Conservation (phyloP, 2,888 invertebrate genomes). For the Hyles lineata region DNA sequence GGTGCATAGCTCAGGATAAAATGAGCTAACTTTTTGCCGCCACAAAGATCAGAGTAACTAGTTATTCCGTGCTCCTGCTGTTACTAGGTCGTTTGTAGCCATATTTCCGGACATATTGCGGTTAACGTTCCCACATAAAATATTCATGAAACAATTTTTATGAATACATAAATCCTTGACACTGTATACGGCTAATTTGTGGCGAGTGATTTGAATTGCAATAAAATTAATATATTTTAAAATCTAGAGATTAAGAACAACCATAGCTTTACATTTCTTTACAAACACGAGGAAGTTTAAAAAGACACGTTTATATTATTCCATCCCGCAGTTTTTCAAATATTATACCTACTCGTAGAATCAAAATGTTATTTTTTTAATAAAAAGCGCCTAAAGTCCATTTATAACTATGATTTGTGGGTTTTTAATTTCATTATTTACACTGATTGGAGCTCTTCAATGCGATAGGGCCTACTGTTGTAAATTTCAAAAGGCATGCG, state of each 20-base stretch:
- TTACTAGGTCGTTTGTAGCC: neutral
- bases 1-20: neutral
- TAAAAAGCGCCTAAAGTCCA: neutral
- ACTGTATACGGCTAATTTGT: neutral
- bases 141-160: neutral
- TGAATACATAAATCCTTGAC: neutral
- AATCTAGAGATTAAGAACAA: no score
- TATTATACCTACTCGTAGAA: no score
- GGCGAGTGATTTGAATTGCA: no score
- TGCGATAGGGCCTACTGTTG: neutral
- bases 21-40: slow-evolving; percentile 18
- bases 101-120: slow-evolving; percentile 19
- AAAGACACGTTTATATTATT: no score
- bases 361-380: neutral
- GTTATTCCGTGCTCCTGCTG: slow-evolving; percentile 1
- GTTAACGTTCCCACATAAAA: slow-evolving; percentile 11
- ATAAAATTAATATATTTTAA: no score
- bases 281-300: no score
- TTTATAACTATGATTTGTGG: neutral
- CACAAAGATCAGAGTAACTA: slow-evolving; percentile 10
- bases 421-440: slow-evolving; percentile 14
- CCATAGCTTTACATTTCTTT: no score
- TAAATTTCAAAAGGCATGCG: slow-evolving; percentile 24
- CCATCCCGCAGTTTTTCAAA: no score
- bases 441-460: slow-evolving; percentile 19